Conservation (phyloP, 2,113 vertebrate genomes). For the Acanthochromis polyacanthus region DNA sequence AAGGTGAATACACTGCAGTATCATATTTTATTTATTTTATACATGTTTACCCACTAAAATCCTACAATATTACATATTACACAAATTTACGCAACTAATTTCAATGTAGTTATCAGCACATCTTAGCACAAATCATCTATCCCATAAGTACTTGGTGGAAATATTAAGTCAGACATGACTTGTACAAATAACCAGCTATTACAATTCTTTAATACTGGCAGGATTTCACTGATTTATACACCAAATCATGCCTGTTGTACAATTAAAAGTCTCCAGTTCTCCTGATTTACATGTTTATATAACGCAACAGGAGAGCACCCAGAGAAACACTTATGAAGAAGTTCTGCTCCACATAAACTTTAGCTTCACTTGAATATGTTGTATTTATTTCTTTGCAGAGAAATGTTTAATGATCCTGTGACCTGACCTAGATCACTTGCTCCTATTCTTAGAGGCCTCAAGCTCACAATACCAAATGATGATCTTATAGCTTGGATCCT, state of each 20-base stretch:
- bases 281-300: slow-evolving; percentile 14
- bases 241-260: not conserved
- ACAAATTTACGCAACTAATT: no score
- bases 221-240: not conserved
- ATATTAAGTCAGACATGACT: not conserved
- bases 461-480: slow-evolving; percentile 48
- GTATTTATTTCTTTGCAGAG: slow-evolving; percentile 39
- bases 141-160: no score
- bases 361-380: slow-evolving; percentile 13
- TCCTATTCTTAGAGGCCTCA: slow-evolving; percentile 53
- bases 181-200: not conserved
- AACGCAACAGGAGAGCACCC: not conserved
- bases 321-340: slow-evolving; percentile 14
- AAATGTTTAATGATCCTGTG: slow-evolving; percentile 57
- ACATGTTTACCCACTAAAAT: no score
- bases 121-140: no score
- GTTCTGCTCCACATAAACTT: slow-evolving; percentile 48
- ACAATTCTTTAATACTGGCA: not conserved
- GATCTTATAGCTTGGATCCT: slow-evolving; percentile 45
- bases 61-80: no score
- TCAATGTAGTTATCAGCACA: no score
- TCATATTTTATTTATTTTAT: no score
- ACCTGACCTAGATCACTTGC: slow-evolving; percentile 67
- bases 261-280: not conserved
- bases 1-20: no score